A percentile compares a stretch with the other conserved stretches of the same genome.
These are phyloP conservation scores for Emmelina monodactyla DNA, from an alignment of 2,888 invertebrate species.

Conservation along the genomic window DNA sequence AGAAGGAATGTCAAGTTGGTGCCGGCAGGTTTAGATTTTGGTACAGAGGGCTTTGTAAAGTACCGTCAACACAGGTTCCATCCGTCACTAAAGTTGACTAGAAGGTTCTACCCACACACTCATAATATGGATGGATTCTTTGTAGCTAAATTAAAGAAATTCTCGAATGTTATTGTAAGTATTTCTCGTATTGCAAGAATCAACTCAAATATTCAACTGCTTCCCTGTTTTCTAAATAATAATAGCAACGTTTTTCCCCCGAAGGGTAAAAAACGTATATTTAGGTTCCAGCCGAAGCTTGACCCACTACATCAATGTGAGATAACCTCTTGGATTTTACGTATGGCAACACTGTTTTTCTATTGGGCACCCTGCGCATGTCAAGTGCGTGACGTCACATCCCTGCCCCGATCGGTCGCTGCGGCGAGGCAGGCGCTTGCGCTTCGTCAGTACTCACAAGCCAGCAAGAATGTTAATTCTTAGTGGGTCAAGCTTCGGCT, in stretches of 20 bases:
- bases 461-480: slow-evolving; percentile 4
- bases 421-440: too few species aligned
- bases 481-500: slow-evolving; percentile 10
- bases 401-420: too few species aligned
- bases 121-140: slow-evolving; percentile 99
- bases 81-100: slow-evolving; percentile 85
- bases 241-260: slow-evolving; percentile 8
- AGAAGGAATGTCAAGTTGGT: slow-evolving; percentile 94
- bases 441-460: slow-evolving; percentile 2
- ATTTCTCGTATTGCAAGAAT: too few species aligned
- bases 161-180: slow-evolving; percentile 78
- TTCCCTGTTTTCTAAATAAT: too few species aligned
- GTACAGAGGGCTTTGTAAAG: slow-evolving; percentile 92
- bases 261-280: slow-evolving; percentile 11
- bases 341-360: background rate
- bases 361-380: too few species aligned
- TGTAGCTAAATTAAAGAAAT: slow-evolving; percentile 97
- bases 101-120: slow-evolving; percentile 95
- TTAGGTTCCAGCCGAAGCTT: slow-evolving; percentile 11
- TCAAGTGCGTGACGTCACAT: too few species aligned
- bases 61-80: slow-evolving; percentile 88
- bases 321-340: slow-evolving; percentile 2
- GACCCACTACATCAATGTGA: too few species aligned
- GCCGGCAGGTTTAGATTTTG: slow-evolving; percentile 93
- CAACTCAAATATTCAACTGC: too few species aligned